Evolutionary conservation across 1,140 invertebrate genomes (phyloP).

Genomic region (Ephestia elutella): DNA sequence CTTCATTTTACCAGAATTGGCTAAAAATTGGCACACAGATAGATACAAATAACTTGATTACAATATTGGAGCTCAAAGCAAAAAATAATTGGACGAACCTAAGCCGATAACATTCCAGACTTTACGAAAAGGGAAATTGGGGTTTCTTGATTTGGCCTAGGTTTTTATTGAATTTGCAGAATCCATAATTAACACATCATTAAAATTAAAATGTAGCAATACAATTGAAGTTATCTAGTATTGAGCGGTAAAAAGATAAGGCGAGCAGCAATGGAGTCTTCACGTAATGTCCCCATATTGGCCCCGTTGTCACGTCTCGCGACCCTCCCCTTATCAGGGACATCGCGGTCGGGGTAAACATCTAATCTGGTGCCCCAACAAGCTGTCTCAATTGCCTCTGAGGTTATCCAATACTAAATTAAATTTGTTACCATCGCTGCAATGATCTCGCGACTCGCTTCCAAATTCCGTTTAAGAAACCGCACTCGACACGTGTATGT

Average conservation of each 20-base stretch:
- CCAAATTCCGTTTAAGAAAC: conserved; percentile 10
- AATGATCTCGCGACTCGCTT: conserved; percentile 13
- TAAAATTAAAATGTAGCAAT: neutral
- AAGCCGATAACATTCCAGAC: too few relatives aligned
- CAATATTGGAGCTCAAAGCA: too few relatives aligned
- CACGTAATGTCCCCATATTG: conserved; percentile 41
- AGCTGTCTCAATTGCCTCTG: conserved; percentile 48
- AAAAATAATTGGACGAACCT: too few relatives aligned
- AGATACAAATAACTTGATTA: too few relatives aligned
- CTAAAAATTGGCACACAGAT: too few relatives aligned
- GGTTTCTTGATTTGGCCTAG: too few relatives aligned
- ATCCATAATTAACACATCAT: neutral
- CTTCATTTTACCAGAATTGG: too few relatives aligned
- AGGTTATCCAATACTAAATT: conserved; percentile 52
- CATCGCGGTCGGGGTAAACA: conserved; percentile 48
- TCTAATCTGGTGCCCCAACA: conserved; percentile 49
- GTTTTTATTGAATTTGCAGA: too few relatives aligned
- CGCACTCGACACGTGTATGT: neutral
- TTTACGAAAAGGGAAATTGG: too few relatives aligned
- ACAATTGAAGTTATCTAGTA: conserved; percentile 28
- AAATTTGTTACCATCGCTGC: conserved; percentile 40
- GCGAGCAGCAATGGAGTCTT: conserved; percentile 36
- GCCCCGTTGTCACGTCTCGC: conserved; percentile 34
- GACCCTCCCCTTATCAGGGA: conserved; percentile 47
- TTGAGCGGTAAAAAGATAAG: conserved; percentile 40